Base-by-base conservation (phyloP, 1,140 invertebrate species). In the Monomorium pharaonis region DNA sequence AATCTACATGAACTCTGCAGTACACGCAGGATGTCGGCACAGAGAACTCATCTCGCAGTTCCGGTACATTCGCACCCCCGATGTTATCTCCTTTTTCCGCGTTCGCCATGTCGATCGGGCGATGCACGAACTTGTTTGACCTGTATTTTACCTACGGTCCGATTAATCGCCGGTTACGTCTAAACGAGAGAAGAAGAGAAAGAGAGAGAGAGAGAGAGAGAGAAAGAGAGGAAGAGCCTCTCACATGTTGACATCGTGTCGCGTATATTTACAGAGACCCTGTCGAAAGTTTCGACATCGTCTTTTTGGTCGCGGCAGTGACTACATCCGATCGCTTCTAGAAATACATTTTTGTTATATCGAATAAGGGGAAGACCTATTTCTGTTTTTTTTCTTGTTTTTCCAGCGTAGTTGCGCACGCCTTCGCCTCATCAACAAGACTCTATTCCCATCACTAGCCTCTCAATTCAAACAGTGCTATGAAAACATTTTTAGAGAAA, bases 341-440 rank as follows among this genome's bases (percentile, higher is more conserved):
- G 84, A 88, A 67, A 72, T 86, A 85, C 21, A 60, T 62, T 14
- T 60, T 89, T 70, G 62, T 88, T 84, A 78, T 63, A 63, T 84
- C 63, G 58, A 86, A 84, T 84, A 76, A 86, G 58, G 63, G 88
- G 88, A 89, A 89, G 87, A 89, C 88, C 84, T 84, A 84, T 86
- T 65, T 81, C 72, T 44, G n/a, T 72, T 80, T 77, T 56, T 49
- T 47, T 74, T 65, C 37, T 42, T 54, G 9, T 27, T 51, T 16
- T 6, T 49, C 76, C 21, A 30, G 18, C 62, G 7, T 72, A 51
- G 44, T 47, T 78, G 56, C 49, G 10, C 37, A 33, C 33, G 37
- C 12, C 54, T 16, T 47, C 47, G 18, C 37, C 56, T 56, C 3
- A 27, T 74, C 30, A 21, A 47, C 18, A 18, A 10, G 37, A 54